These are phyloP conservation scores for Stictocephala bisonia DNA, from an alignment of 2,888 invertebrate genomes.

Conservation along the genomic window DNA sequence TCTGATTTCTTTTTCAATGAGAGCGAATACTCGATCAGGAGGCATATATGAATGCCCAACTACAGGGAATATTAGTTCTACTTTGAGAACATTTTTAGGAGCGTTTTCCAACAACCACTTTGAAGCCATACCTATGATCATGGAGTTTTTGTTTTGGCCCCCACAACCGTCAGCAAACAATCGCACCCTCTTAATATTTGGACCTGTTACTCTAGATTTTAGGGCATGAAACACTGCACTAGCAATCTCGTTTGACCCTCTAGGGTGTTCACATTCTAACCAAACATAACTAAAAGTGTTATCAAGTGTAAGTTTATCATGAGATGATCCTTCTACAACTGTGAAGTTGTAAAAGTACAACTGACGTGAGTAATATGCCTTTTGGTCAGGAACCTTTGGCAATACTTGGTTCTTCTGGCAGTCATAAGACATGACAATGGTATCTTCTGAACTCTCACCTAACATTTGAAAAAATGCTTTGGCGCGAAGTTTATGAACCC, in stretches of 20 bases:
- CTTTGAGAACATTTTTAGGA: constrained; percentile 47
- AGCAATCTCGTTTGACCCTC: constrained; percentile 61
- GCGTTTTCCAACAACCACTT: constrained; percentile 55
- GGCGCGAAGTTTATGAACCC: too few species aligned
- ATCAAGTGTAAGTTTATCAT: constrained; percentile 52
- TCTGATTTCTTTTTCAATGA: constrained; percentile 57
- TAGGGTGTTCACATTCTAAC: constrained; percentile 59
- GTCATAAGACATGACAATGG: constrained; percentile 61
- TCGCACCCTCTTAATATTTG: constrained; percentile 17
- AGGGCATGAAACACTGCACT: too few species aligned
- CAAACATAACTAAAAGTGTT: constrained; percentile 59
- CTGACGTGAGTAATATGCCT: constrained; percentile 61
- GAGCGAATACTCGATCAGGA: constrained; percentile 58
- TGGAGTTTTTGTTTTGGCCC: constrained; percentile 60
- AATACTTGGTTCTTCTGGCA: constrained; percentile 60
- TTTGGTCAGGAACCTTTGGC: constrained; percentile 61
- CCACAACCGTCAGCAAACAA: constrained; percentile 43
- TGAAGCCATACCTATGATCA: constrained; percentile 57
- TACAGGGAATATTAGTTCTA: constrained; percentile 59
- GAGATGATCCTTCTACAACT: constrained; percentile 60
- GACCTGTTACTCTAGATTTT: too few species aligned
- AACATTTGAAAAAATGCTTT: too few species aligned
- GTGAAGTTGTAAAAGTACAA: constrained; percentile 62
- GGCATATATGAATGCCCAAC: constrained; percentile 59
- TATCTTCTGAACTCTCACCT: too few species aligned